Base-by-base conservation (phyloP, 2,797 vertebrate genomes). In the Pangasius krempfi region DNA sequence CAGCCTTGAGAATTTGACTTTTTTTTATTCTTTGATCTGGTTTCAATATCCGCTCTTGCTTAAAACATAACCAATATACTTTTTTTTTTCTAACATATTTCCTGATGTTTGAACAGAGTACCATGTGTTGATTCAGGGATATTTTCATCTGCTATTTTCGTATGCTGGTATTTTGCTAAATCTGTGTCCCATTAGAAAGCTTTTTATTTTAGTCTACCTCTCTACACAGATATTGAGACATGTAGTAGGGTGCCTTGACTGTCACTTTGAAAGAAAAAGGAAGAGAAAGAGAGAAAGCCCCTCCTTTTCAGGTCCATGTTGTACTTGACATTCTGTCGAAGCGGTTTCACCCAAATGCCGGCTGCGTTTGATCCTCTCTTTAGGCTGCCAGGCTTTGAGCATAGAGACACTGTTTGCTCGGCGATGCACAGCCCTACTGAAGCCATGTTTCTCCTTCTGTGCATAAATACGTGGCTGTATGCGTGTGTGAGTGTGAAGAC, bases 261-360 rank as follows among this genome's bases (percentile, higher is more conserved):
- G 88, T 89, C 87, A 88, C 85, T 33, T 70, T 79, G 66, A 89
- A 82, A 73, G 20, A 2, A 27, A 83, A 76, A 89, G 47, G 68
- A 47, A 66, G 75, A n/a, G 82, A 56, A 86, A 27, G 33, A 75
- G 52, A 86, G 91, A 85, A 85, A 82, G 84, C 70, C 85, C 75
- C 83, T 86, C 88, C 92, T 91, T 87, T 86, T 89, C 90, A 91
- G 85, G 44, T 62, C 88, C 89, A 92, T 92, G 94, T 93, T 94
- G 94, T 94, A 93, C 94, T 94, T 95, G 93, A 96, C 95, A 95
- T 95, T 94, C 93, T 92, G 94, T 95, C 94, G 93, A 96, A 96
- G 95, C 91, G 84, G 89, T 92, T 94, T 93, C 92, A 94, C 94
- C 93, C 91, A 89, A 93, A 93, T 92, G 92, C 92, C 1, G 83